Conservation (phyloP, 1,140 invertebrate genomes). For the Periplaneta americana region DNA sequence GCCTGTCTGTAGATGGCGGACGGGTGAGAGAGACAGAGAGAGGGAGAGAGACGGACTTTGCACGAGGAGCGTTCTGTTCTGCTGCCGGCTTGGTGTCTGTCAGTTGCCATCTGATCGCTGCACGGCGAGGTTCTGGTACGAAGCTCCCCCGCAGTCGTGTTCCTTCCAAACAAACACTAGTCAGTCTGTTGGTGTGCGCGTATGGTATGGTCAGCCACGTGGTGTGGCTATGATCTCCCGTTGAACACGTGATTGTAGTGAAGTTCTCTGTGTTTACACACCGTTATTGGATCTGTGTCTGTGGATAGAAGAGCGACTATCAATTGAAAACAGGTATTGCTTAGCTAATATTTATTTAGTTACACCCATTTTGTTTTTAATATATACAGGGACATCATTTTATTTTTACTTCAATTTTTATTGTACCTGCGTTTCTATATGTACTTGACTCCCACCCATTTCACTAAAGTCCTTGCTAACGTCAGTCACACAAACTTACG, state of each 20-base stretch:
- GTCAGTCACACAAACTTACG: too few species aligned
- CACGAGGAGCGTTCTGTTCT: neutral
- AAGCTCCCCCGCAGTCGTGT: neutral
- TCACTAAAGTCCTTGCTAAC: too few species aligned
- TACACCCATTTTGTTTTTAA: too few species aligned
- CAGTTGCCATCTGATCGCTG: neutral
- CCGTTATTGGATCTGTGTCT: neutral
- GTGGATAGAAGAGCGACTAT: neutral
- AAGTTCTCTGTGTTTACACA: too few species aligned
- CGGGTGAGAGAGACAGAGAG: too few species aligned
- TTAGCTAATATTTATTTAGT: too few species aligned
- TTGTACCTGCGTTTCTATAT: too few species aligned
- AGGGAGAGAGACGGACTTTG: too few species aligned
- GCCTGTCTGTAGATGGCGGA: neutral
- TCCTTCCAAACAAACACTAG: neutral
- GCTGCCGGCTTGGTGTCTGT: neutral
- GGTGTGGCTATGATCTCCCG: neutral
- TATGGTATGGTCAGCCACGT: neutral
- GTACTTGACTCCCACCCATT: too few species aligned
- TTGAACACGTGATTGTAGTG: neutral
- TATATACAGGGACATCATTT: too few species aligned
- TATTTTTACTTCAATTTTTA: too few species aligned
- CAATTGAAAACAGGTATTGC: too few species aligned
- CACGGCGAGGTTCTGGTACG: neutral
- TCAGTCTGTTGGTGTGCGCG: neutral